Base-by-base conservation (phyloP, 2,888 invertebrate genomes). In the Apomyelois bistriatella region DNA sequence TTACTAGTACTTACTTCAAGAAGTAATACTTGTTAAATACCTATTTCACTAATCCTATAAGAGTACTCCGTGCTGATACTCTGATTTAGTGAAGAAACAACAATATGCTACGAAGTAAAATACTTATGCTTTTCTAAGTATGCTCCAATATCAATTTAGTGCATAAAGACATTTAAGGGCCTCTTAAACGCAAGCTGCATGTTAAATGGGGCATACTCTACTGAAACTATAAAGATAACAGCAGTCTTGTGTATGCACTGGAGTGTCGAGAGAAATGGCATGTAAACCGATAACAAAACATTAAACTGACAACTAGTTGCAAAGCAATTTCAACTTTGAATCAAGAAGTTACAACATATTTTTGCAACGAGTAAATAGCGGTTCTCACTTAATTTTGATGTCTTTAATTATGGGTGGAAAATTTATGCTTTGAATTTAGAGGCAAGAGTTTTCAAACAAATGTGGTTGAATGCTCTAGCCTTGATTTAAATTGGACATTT, bases 191-290 rank as follows among this genome's bases (percentile, higher is more conserved):
- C 57, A 48, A 56, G 54, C 36, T 54, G 9, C 42, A 54, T 54
- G 54, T 56, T 59, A 56, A 59, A 57, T 57, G 57, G 57, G 32
- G 32, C 54, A 54, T 54, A 46, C 53, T 48, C 51, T 36, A 38
- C 35, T 41, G 36, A 16, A 48, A 42, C 52, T 47, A 55, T 55
- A 54, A 53, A 59, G 56, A 59, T 54, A 54, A 53, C 52, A 13
- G 53, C 40, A 50, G 52, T 43, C 22, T 42, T 36, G 46, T 36
- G 36, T 36, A 52, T 58, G 52, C 53, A 56, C 58, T 48, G 13
- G 55, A 58, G 58, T 58, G 47, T 32, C 41, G 52, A 28, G 57
- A 51, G 61, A 62, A 64, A 64, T 62, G 64, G 59, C 51, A 59
- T 60, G 61, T 60, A 57, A 62, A 59, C 52, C 41, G 62, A 60